Conservation (phyloP, 2,888 invertebrate genomes). For the Ctena decussata region DNA sequence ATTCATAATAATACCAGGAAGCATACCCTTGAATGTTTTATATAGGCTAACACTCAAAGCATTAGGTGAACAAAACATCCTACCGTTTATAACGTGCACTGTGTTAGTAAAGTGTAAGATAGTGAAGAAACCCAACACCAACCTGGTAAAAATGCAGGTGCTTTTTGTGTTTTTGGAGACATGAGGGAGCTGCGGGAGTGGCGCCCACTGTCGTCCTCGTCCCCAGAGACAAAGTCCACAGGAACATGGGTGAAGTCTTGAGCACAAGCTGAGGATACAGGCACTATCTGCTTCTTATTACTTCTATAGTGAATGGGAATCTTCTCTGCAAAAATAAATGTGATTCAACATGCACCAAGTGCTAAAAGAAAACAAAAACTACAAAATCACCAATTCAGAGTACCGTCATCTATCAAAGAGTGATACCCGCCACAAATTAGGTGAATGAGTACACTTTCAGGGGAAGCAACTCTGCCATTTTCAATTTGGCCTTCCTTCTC, state of each 20-base stretch:
- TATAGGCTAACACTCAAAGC: too few relatives aligned
- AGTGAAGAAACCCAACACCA: conserved; percentile 55
- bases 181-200: conserved; percentile 73
- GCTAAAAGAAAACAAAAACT: not conserved
- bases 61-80: too few relatives aligned
- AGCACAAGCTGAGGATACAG: conserved; percentile 72
- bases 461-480: too few relatives aligned
- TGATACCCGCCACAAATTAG: too few relatives aligned
- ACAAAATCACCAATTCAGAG: too few relatives aligned
- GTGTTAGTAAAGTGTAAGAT: not conserved
- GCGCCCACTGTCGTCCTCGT: conserved; percentile 69
- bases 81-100: too few relatives aligned
- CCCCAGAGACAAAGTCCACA: conserved; percentile 60
- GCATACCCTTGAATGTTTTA: too few relatives aligned
- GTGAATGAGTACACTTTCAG: too few relatives aligned
- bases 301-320: conserved; percentile 81
- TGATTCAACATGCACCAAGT: not conserved
- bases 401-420: too few relatives aligned
- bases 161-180: conserved; percentile 75
- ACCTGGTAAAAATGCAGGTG: conserved; percentile 79
- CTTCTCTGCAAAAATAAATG: conserved; percentile 75
- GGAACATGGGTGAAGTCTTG: conserved; percentile 72
- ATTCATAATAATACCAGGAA: too few relatives aligned
- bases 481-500: too few relatives aligned
- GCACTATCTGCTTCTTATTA: conserved; percentile 74